Conservation (phyloP, 2,888 invertebrate genomes). For the Brachylomia viminalis region DNA sequence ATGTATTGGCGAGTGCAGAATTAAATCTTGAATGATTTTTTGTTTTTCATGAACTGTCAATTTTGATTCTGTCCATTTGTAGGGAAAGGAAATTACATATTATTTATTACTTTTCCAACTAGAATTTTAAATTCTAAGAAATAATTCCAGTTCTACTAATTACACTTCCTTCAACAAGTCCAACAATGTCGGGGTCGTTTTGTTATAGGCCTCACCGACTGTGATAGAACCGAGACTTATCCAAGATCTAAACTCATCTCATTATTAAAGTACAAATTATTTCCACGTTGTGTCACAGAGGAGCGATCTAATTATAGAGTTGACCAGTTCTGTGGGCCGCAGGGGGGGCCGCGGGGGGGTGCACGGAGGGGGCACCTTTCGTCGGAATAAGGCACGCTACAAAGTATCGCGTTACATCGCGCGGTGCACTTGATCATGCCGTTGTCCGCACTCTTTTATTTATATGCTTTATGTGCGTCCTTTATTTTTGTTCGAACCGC, state of each 20-base stretch:
- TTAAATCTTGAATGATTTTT: slow-evolving; percentile 13
- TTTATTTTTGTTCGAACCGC: slow-evolving; percentile 82
- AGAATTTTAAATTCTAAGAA: not conserved
- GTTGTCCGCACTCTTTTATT: slow-evolving; percentile 85
- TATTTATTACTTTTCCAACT: no score
- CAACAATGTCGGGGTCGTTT: slow-evolving; percentile 38
- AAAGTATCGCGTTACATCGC: slow-evolving; percentile 87
- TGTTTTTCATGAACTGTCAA: not conserved
- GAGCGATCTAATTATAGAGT: slow-evolving; percentile 82
- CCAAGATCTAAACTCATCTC: slow-evolving; percentile 62
- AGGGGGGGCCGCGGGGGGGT: slow-evolving; percentile 49
- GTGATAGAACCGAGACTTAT: slow-evolving; percentile 51
- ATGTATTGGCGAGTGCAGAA: slow-evolving; percentile 2
- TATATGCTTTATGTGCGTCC: slow-evolving; percentile 75
- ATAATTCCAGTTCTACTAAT: slow-evolving; percentile 26
- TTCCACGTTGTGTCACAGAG: slow-evolving; percentile 70
- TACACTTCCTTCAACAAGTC: slow-evolving; percentile 24
- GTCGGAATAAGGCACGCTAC: slow-evolving; percentile 81
- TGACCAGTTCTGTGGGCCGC: slow-evolving; percentile 69
- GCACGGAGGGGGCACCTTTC: slow-evolving; percentile 54
- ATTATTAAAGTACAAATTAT: slow-evolving; percentile 67
- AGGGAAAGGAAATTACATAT: not conserved
- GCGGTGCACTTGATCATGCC: slow-evolving; percentile 88
- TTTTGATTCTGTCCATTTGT: slow-evolving; percentile 6
- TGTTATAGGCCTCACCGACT: slow-evolving; percentile 18